Base-by-base conservation (phyloP, 2,797 vertebrate species). In the Pteropus rufus region DNA sequence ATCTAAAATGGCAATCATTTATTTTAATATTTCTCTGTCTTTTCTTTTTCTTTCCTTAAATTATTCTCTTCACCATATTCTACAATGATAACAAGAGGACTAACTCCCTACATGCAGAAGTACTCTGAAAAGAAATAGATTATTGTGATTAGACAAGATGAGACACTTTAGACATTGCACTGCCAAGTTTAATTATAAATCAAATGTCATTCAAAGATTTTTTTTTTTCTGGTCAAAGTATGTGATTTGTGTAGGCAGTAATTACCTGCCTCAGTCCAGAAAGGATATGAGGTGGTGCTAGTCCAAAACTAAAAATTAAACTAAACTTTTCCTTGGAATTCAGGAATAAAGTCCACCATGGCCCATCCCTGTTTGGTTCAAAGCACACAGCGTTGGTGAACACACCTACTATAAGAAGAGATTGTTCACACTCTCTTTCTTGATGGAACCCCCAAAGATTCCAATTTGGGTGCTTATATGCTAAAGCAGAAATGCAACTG, bases 161-260 rank as follows among this genome's bases (percentile, higher is more conserved):
- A 79, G 88, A 93, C 36, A 29, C 58, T 91, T 87, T 31, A 77
- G 93, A 81, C 62, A 76, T 21, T 31, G 52, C 12, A 72, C 18
- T 69, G 60, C 94, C 69, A 80, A 86, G 73, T 85, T 96, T 83
- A 89, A 92, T 87, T 84, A 76, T 77, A 96, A 93, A 96, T 95
- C 93, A 76, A 95, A 93, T 83, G 73, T 60, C 92, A 91, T 70
- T 91, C 49, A 80, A 86, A 89, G 67, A 16, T 31, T 56, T 29
- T 52, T 82, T 82, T 62, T 26, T 31, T 31, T 44, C 7, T 26
- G 7, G 46, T 19, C 34, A 36, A 96, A 73, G 41, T 41, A 92
- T 96, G 49, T 89, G 92, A 95, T 87, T 49, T 95, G 93, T 94
- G 76, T 67, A 89, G 93, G 65, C 65, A 84, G 67, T 89, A 82